These are phyloP conservation scores for Fissipunctia ypsillon DNA, from an alignment of 2,888 invertebrate species.

Conservation along the genomic window DNA sequence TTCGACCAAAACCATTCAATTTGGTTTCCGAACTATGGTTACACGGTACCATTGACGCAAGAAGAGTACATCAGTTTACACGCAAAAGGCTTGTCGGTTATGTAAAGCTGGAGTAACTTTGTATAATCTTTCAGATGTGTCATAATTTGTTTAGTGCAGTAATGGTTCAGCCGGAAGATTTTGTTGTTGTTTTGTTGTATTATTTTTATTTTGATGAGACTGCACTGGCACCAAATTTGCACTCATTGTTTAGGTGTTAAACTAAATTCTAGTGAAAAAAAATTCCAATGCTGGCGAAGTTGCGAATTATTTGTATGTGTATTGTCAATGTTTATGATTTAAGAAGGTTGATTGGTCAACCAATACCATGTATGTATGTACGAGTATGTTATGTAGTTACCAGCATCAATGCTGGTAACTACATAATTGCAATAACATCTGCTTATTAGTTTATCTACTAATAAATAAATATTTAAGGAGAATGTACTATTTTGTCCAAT, in stretches of 20 bases:
- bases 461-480: background rate
- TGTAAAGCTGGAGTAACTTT: constrained; percentile 70
- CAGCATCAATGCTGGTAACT: background rate
- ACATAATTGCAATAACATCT: background rate
- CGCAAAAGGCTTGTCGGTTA: constrained; percentile 65
- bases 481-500: background rate
- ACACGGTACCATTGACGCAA: constrained; percentile 72
- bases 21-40: constrained; percentile 67
- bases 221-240: background rate
- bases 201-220: background rate
- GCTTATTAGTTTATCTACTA: background rate
- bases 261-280: background rate
- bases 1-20: constrained; percentile 58
- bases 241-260: background rate
- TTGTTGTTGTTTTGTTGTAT: background rate
- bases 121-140: constrained; percentile 47
- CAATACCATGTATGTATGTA: too few relatives aligned
- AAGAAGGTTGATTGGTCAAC: background rate
- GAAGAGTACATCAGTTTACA: constrained; percentile 54
- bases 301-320: background rate
- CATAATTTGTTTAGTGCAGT: constrained; percentile 33
- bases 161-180: constrained; percentile 10
- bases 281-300: background rate
- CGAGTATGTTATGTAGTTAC: too few relatives aligned
- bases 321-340: background rate